Conservation (phyloP, 2,113 vertebrate genomes). For the Takifugu bimaculatus region DNA sequence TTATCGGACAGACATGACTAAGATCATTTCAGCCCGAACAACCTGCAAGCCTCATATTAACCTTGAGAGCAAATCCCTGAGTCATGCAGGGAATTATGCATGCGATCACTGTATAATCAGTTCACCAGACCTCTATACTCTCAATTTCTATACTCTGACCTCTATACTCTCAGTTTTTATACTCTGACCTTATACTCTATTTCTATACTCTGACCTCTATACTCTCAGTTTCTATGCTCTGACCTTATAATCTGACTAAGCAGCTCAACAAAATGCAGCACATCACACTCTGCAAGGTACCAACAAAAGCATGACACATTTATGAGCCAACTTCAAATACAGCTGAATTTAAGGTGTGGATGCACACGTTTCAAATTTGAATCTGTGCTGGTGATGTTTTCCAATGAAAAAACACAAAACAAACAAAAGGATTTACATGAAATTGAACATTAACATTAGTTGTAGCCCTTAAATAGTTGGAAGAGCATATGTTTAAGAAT, state of each 20-base stretch:
- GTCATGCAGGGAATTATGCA: background rate
- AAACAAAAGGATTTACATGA: background rate
- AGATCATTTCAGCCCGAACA: background rate
- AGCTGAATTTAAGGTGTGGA: conserved; percentile 9
- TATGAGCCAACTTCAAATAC: background rate
- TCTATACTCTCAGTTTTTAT: conserved; percentile 24
- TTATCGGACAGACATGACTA: background rate
- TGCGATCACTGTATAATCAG: conserved; percentile 10
- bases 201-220: conserved; percentile 30
- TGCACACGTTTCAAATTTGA: too few relatives aligned
- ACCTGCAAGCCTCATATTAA: conserved; percentile 7
- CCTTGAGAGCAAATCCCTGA: conserved; percentile 8
- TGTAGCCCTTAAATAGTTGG: background rate
- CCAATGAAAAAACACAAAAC: background rate
- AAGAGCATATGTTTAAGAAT: background rate
- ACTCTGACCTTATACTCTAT: too few relatives aligned
- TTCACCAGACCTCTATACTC: conserved; percentile 25
- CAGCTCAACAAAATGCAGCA: conserved; percentile 17
- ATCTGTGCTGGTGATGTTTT: too few relatives aligned
- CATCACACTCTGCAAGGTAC: conserved; percentile 28
- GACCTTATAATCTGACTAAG: conserved; percentile 14
- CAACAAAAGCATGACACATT: background rate
- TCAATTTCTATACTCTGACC: conserved; percentile 29
- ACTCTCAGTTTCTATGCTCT: conserved; percentile 11
- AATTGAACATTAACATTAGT: background rate